Evolutionary conservation across 2,113 vertebrate species (phyloP).

Genomic region (Aphyosemion australe): DNA sequence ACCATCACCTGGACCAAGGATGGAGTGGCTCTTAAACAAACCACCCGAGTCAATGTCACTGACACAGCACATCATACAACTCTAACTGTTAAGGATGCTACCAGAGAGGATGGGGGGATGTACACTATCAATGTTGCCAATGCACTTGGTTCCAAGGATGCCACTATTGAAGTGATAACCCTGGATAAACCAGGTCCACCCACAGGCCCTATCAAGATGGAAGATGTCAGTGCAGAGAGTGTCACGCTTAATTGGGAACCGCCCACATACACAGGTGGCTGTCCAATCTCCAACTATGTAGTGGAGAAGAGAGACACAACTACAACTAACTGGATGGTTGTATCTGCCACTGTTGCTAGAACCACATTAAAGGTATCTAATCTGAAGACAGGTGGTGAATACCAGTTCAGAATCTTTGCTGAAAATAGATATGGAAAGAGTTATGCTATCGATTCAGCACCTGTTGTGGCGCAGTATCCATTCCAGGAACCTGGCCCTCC

Average conservation of each 20-base stretch:
- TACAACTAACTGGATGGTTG: constrained; percentile 89
- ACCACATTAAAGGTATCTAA: constrained; percentile 92
- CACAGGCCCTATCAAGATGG: constrained; percentile 90
- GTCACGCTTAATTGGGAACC: constrained; percentile 93
- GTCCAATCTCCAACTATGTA: constrained; percentile 95
- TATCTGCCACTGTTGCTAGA: constrained; percentile 96
- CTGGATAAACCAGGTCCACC: constrained; percentile 97
- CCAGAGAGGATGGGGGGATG: constrained; percentile 90
- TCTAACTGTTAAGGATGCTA: constrained; percentile 91
- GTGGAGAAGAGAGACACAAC: constrained; percentile 98
- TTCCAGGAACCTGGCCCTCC: constrained; percentile 97
- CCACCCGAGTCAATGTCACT: constrained; percentile 92
- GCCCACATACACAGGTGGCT: constrained; percentile 91
- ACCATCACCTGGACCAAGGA: constrained; percentile 93
- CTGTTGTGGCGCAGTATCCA: constrained; percentile 93
- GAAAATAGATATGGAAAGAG: constrained; percentile 97
- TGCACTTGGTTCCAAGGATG: constrained; percentile 87
- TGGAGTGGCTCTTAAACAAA: constrained; percentile 89
- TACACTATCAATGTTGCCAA: constrained; percentile 90
- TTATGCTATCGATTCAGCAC: constrained; percentile 90
- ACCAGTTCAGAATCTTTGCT: constrained; percentile 96
- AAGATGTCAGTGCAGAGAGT: constrained; percentile 95
- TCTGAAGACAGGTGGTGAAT: constrained; percentile 95
- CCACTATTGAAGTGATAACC: constrained; percentile 90
- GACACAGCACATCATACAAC: constrained; percentile 83